phyloP scores from a whole-genome alignment of 92 coral and sea anemone species.

The Phenganax stokvisi region DNA sequence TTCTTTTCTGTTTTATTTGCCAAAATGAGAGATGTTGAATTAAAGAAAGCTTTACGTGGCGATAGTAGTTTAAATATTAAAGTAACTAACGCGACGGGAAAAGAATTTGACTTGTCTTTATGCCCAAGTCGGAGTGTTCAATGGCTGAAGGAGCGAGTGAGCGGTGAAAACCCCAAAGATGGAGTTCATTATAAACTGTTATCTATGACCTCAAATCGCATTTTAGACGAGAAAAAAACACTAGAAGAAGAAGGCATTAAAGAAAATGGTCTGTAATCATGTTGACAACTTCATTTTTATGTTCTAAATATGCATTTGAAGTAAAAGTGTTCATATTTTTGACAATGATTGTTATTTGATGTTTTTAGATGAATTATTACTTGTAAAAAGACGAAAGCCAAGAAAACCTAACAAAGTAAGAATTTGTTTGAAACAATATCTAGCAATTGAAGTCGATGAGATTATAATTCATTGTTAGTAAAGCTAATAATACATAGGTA shows the following conservation, averaged over 20 bases:
- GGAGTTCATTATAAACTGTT: slow-evolving; percentile 75
- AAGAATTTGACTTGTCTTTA: slow-evolving; percentile 59
- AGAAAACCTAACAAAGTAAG: slow-evolving; percentile 28
- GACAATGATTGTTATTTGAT: neutral
- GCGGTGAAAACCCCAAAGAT: slow-evolving; percentile 89
- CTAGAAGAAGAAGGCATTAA: slow-evolving; percentile 82
- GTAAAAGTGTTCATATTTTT: neutral
- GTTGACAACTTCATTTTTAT: neutral
- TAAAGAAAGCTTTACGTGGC: slow-evolving; percentile 81
- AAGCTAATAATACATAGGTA: too few relatives aligned
- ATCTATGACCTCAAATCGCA: slow-evolving; percentile 62
- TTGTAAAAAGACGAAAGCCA: slow-evolving; percentile 32
- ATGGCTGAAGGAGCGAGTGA: slow-evolving; percentile 60
- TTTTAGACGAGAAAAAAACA: slow-evolving; percentile 74
- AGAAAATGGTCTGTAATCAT: slow-evolving; percentile 64
- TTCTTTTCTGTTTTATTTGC: neutral
- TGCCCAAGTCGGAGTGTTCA: slow-evolving; percentile 15
- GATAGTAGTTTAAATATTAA: slow-evolving; percentile 62
- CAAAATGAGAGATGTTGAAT: slow-evolving; percentile 97
- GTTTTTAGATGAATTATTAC: slow-evolving; percentile 20
- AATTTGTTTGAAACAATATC: neutral
- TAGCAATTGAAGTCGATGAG: too few relatives aligned
- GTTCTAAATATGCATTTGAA: neutral
- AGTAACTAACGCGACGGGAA: slow-evolving; percentile 71
- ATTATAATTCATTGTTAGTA: too few relatives aligned